Base-by-base conservation (phyloP, 2,113 vertebrate genomes). In the Echinops telfairi region DNA sequence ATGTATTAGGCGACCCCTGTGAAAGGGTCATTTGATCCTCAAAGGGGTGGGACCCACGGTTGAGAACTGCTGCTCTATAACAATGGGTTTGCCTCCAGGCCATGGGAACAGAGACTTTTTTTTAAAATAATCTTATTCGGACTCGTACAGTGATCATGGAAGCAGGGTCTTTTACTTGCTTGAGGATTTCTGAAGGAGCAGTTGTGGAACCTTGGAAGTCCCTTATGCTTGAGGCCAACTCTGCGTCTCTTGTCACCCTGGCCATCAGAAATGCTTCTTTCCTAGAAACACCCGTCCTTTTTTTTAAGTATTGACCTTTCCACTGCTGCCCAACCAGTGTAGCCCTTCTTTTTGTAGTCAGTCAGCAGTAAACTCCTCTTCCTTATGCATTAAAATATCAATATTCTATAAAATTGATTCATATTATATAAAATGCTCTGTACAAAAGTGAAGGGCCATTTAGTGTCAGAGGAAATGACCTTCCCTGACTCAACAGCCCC, bases 331-430 rank as follows among this genome's bases (percentile, higher is more conserved):
- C 12, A 27, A n/a, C 23, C 8, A 77, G 70, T 29, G 10, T 68
- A 27, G 66, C 25, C 40, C 16, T 71, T 79, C 73, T 78, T 38
- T 25, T 22, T 27, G 31, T 77, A 27, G 70, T 79, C 66, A 83
- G 47, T 87, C 43, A 80, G 88, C 85, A 87, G 25, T 64, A 73
- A 71, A 66, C 43, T 40, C 29, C 10, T 80, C 83, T 90, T 84
- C 58, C 64, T 57, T 58, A 1, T 43, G 14, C 64, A 47, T 62
- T 38, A 91, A 79, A 79, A 83, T 87, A 10, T 70, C 60, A 64
- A 68, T 83, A 83, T 62, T 22, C 57, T 86, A n/a, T 88, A 79
- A 43, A 79, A 81, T 27, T n/a, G 75, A 85, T 79, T n/a, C 29
- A 22, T 73, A 7, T 78, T 38, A 60, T 25, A 12, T 82, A 78